phyloP scores from a whole-genome alignment of 2,888 invertebrate genomes.

The Patella caerulea region DNA sequence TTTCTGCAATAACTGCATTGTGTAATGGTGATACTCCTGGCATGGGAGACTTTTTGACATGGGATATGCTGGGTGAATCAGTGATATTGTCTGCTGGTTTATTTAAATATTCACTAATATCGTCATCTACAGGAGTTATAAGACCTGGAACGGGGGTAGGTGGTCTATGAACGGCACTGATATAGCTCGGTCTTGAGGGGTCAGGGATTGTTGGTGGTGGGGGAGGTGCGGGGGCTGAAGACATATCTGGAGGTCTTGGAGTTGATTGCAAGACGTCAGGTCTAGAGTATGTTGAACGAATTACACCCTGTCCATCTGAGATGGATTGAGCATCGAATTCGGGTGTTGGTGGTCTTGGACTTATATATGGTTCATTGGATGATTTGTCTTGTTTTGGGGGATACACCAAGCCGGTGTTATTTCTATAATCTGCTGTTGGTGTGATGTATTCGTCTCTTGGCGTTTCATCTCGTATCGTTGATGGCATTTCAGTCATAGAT shows the following conservation, averaged over 20 bases:
- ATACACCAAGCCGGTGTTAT: background rate
- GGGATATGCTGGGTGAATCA: background rate
- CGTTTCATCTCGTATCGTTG: background rate
- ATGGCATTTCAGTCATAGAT: background rate
- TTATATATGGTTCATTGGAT: background rate
- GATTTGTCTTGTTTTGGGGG: background rate
- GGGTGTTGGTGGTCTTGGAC: background rate
- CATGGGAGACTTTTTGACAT: background rate
- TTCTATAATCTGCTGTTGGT: background rate
- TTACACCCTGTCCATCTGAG: background rate
- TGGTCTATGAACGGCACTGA: slow-evolving; percentile 6
- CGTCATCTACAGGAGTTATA: background rate
- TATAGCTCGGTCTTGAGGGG: background rate
- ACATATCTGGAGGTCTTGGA: background rate
- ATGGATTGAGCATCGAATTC: background rate
- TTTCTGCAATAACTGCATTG: background rate
- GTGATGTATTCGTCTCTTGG: background rate
- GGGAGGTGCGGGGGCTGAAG: background rate
- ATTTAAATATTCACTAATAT: background rate
- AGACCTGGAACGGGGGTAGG: background rate
- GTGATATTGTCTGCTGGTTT: background rate
- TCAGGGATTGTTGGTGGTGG: background rate
- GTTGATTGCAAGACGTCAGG: background rate
- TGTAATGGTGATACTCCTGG: background rate
- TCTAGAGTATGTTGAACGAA: background rate